phyloP scores from a whole-genome alignment of 2,797 vertebrate genomes.

The Parambassis ranga region DNA sequence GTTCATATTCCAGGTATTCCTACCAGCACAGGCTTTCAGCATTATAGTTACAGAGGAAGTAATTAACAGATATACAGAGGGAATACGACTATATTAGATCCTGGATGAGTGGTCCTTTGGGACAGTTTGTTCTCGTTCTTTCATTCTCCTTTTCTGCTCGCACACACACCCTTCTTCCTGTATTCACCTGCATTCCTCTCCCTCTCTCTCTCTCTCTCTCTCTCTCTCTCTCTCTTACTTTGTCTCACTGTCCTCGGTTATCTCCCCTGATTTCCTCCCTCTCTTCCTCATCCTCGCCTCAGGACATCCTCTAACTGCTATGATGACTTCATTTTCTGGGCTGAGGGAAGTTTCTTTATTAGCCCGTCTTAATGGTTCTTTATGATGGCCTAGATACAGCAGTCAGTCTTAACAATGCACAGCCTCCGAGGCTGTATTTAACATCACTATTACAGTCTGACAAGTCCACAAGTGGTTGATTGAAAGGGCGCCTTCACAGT shows the following conservation, averaged over 20 bases:
- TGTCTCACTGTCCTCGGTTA: slow-evolving; percentile 1
- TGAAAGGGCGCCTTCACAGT: neutral
- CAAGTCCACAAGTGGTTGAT: slow-evolving; percentile 37
- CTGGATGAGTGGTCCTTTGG: slow-evolving; percentile 64
- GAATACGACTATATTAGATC: slow-evolving; percentile 74
- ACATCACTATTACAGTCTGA: slow-evolving; percentile 36
- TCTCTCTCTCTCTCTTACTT: too few relatives aligned
- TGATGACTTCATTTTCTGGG: slow-evolving; percentile 72
- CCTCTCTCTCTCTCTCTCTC: neutral
- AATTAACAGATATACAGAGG: slow-evolving; percentile 75
- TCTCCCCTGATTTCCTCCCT: slow-evolving; percentile 18
- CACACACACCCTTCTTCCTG: neutral
- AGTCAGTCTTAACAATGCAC: slow-evolving; percentile 18
- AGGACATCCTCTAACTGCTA: slow-evolving; percentile 53
- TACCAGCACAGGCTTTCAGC: slow-evolving; percentile 15
- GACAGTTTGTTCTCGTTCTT: slow-evolving; percentile 69
- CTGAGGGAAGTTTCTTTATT: slow-evolving; percentile 61
- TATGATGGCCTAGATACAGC: slow-evolving; percentile 56
- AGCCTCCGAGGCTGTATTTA: slow-evolving; percentile 45
- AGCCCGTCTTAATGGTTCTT: slow-evolving; percentile 61
- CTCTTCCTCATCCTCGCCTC: slow-evolving; percentile 32
- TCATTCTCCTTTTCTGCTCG: slow-evolving; percentile 38
- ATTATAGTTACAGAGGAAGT: slow-evolving; percentile 60
- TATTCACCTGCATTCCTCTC: slow-evolving; percentile 1
- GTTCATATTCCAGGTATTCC: slow-evolving; percentile 60